A percentile compares a stretch with the other conserved stretches of the same genome.
Conservation (phyloP, 2,888 invertebrate species). For the Autographa gamma region DNA sequence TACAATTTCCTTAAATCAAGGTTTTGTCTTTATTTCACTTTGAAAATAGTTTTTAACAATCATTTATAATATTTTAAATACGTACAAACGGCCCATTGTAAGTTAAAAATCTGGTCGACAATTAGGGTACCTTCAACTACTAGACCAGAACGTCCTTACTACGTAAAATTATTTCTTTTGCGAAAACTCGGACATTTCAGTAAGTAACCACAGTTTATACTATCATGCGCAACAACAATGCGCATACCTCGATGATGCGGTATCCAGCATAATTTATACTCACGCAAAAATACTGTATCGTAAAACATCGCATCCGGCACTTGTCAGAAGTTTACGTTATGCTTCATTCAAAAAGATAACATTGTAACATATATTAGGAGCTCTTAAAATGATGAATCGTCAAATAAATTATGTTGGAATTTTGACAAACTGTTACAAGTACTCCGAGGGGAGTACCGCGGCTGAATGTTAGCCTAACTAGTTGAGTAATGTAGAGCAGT, state of each 20-base stretch:
- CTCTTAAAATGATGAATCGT: slow-evolving; percentile 29
- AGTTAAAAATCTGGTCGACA: too few relatives aligned
- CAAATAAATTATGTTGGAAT: slow-evolving; percentile 33
- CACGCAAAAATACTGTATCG: slow-evolving; percentile 13
- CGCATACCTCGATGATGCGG: slow-evolving; percentile 7
- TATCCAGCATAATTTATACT: slow-evolving; percentile 10
- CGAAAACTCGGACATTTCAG: too few relatives aligned
- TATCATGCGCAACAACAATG: background rate
- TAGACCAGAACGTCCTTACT: too few relatives aligned
- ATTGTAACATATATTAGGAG: slow-evolving; percentile 18
- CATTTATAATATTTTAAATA: too few relatives aligned
- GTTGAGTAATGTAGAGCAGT: slow-evolving; percentile 45
- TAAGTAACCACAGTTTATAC: background rate
- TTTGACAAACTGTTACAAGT: slow-evolving; percentile 32
- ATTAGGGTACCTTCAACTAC: too few relatives aligned
- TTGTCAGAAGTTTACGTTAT: slow-evolving; percentile 24
- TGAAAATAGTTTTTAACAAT: too few relatives aligned
- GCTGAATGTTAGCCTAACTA: slow-evolving; percentile 37
- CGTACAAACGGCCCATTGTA: too few relatives aligned
- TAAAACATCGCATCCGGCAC: slow-evolving; percentile 22
- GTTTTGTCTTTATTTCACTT: too few relatives aligned
- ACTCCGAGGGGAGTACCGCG: slow-evolving; percentile 14
- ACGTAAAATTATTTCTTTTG: too few relatives aligned
- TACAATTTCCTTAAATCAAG: too few relatives aligned
- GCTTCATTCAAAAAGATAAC: slow-evolving; percentile 29